phyloP scores from a whole-genome alignment of 2,797 vertebrate species.

The Halcyon chelicuti region DNA sequence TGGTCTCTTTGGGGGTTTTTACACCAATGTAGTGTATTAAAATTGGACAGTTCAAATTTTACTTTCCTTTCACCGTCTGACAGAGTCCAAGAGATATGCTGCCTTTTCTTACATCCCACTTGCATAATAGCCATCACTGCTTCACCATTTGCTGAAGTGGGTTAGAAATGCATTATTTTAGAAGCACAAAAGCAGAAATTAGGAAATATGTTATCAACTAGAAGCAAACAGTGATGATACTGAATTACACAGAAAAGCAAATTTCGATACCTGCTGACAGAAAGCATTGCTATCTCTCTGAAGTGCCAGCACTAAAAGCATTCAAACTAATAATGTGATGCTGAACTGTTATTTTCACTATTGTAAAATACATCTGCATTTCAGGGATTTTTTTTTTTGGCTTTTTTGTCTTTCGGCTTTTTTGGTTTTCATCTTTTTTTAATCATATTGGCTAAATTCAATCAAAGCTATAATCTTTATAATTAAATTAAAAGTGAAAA shows the following conservation, averaged over 20 bases:
- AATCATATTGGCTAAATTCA: background rate
- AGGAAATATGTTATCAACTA: background rate
- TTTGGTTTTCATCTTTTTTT: background rate
- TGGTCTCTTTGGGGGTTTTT: background rate
- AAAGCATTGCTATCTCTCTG: background rate
- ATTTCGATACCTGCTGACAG: constrained; percentile 2
- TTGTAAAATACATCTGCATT: background rate
- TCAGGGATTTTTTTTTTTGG: too few relatives aligned
- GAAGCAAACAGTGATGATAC: background rate
- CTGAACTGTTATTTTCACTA: background rate
- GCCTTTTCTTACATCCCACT: background rate
- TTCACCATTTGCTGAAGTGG: background rate
- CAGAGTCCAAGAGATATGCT: background rate
- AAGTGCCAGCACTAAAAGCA: background rate
- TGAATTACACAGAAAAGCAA: background rate
- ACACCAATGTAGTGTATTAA: background rate
- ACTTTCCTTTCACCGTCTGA: background rate
- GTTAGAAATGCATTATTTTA: background rate
- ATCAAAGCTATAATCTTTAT: background rate
- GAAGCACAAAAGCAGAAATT: background rate
- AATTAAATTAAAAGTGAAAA: background rate
- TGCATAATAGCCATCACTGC: background rate
- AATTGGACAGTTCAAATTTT: background rate
- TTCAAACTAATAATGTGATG: background rate
- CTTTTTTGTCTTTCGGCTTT: too few relatives aligned